Evolutionary conservation across 2,113 vertebrate species (phyloP), one percentile per base, ranked within the genome.

Genomic region (Clarias magur): DNA sequence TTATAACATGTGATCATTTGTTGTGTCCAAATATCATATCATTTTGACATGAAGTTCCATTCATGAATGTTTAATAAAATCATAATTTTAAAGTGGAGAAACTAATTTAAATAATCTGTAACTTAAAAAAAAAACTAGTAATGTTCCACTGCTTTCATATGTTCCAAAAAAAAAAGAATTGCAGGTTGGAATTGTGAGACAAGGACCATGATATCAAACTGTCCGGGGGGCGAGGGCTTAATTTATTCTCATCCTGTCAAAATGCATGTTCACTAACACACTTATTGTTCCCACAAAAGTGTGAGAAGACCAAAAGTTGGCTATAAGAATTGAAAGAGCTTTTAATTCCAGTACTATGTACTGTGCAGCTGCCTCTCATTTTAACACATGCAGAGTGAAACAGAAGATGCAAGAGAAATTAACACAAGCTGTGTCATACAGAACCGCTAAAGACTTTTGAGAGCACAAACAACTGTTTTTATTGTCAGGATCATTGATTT

Each of bases 341-440:
- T 80, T 80, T 48, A 80, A 60, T 30, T 30, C 30, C 30, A 62
- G 15, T 38, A 60, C 16, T 13, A 48, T 48, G 48, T 48, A 48
- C 25, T 30, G 60, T 60, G 48, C 57, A 34, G 7, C 54, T 79
- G 53, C 13, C 3, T 80, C 78, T 30, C 54, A 30, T 79, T 57
- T 57, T 19, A 11, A 60, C 78, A 80, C 54, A 34, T 60, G 78
- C 54, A 80, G 76, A 57, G 76, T 80, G 53, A 80, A 60, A 59
- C 27, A 21, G 17, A 60, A 21, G 76, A 79, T 57, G 16, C 38
- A 54, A n/a, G 12, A 27, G 5, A 57, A 17, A 80, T 10, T 57
- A 60, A 3, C 56, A 38, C 8, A 60, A 10, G 56, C 56, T 80
- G 27, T 80, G 27, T 60, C 38, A 0, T 60, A 60, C 54, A 80